Evolutionary conservation across 2,888 invertebrate species (phyloP).

Genomic region (Macrosoma leucophasiata): DNA sequence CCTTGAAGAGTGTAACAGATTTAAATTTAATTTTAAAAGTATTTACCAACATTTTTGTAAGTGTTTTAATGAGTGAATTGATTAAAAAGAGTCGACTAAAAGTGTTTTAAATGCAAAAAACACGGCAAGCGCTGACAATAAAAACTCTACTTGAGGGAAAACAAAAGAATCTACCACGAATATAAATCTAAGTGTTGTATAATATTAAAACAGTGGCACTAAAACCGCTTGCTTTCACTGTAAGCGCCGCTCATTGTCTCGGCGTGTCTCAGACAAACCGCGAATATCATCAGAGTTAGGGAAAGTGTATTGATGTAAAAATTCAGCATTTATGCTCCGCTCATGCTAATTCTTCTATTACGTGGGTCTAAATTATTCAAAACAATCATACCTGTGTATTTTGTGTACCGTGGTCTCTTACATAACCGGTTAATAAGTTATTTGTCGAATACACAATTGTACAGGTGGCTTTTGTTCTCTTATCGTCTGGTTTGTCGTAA

Average conservation of each 20-base stretch:
- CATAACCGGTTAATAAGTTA: too few relatives aligned
- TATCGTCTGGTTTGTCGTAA: constrained; percentile 45
- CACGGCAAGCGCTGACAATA: too few relatives aligned
- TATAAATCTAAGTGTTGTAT: constrained; percentile 18
- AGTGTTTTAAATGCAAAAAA: too few relatives aligned
- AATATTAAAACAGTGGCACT: constrained; percentile 20
- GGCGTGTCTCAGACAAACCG: constrained; percentile 41
- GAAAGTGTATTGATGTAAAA: constrained; percentile 49
- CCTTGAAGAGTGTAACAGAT: too few relatives aligned
- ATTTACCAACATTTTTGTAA: too few relatives aligned
- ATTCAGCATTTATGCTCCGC: too few relatives aligned
- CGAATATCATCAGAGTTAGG: constrained; percentile 42
- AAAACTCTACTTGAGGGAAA: too few relatives aligned
- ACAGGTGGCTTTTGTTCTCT: constrained; percentile 35
- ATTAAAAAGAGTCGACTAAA: too few relatives aligned
- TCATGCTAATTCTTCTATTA: constrained; percentile 37
- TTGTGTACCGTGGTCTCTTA: too few relatives aligned
- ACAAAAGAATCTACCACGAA: constrained; percentile 1
- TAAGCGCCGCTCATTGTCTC: constrained; percentile 26
- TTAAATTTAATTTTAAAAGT: too few relatives aligned
- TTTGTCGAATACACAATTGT: too few relatives aligned
- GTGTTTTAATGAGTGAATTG: too few relatives aligned
- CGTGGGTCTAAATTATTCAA: constrained; percentile 34
- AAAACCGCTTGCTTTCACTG: constrained; percentile 25
- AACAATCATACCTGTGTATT: constrained; percentile 11